Conservation (phyloP, 2,113 vertebrate genomes). For the Thamnophis sirtalis region DNA sequence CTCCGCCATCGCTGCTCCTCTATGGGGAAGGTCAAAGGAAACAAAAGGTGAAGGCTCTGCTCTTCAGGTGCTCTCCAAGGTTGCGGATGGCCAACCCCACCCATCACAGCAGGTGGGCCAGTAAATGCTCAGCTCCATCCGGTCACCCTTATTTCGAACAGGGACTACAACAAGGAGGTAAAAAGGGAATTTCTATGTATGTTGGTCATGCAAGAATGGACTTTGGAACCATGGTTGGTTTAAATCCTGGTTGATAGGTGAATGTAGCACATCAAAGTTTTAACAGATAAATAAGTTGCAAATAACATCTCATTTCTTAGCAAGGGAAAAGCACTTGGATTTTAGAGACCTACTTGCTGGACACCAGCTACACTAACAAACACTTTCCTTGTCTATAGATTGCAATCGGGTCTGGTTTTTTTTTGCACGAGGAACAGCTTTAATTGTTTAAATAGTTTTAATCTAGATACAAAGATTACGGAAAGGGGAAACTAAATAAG, state of each 20-base stretch:
- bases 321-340: background rate
- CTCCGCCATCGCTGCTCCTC: constrained; percentile 79
- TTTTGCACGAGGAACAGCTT: background rate
- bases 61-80: background rate
- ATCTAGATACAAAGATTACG: background rate
- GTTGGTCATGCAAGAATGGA: background rate
- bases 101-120: background rate
- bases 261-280: background rate
- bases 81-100: background rate
- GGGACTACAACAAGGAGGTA: background rate
- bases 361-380: background rate
- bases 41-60: rapidly evolving
- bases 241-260: background rate
- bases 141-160: background rate
- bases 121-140: background rate
- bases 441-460: background rate
- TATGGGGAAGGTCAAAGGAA: constrained; percentile 28
- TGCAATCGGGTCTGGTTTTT: background rate
- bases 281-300: background rate
- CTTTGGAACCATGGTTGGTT: background rate
- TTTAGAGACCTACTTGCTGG: background rate
- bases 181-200: background rate
- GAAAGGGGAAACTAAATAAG: background rate
- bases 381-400: background rate
- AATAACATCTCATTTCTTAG: background rate